phyloP scores from a whole-genome alignment of 2,113 vertebrate species.

The Benitochromis conjunctus region DNA sequence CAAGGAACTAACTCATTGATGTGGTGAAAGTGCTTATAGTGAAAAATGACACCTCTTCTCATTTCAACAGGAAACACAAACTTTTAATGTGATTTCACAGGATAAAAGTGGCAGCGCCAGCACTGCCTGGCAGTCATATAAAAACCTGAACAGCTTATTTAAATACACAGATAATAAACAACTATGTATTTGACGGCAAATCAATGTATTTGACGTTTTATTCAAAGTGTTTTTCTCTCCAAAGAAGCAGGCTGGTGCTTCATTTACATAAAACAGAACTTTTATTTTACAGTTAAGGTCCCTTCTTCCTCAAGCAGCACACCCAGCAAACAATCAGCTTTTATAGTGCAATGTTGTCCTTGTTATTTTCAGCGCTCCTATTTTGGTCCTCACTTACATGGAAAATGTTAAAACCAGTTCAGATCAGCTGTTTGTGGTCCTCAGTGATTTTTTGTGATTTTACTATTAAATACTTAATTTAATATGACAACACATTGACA shows the following conservation, averaged over 20 bases:
- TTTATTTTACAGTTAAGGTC: neutral
- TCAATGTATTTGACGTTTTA: neutral
- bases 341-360: neutral
- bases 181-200: neutral
- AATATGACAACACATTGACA: neutral
- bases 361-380: neutral
- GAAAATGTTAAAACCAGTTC: neutral
- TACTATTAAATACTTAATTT: neutral
- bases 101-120: slow-evolving; percentile 17
- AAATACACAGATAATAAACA: neutral
- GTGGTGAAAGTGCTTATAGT: neutral
- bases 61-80: neutral
- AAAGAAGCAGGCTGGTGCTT: neutral
- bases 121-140: neutral
- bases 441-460: neutral
- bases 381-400: neutral
- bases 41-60: neutral
- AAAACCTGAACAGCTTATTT: neutral
- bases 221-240: neutral
- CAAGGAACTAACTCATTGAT: neutral
- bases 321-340: neutral
- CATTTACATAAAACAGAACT: neutral
- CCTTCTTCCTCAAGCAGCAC: neutral
- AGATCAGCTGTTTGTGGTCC: neutral
- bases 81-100: neutral